Evolutionary conservation across 2,888 invertebrate species (phyloP), one percentile per base, ranked within the genome.

Genomic region (Andrena hattorfiana): DNA sequence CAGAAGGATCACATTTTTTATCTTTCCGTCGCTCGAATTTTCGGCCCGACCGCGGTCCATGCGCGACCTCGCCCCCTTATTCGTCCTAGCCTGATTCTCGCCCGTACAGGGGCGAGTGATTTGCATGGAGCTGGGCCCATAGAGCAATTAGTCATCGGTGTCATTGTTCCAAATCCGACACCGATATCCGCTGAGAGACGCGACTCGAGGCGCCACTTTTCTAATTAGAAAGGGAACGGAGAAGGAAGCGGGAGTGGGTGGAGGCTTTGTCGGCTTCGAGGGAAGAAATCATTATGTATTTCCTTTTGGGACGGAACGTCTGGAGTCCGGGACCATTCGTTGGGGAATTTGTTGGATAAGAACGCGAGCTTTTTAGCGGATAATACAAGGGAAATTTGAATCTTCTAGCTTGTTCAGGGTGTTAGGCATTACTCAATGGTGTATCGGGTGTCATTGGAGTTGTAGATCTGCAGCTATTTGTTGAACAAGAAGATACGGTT

Each of bases 91-190:
- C 54, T 54, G 28, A 26, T 26, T 35, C 28, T 63, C 26, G 35
- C 2, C 66, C 51, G 35, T 49, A 13, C 62, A 59, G 26, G 20
- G 56, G 32, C 63, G 67, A 30, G 72, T 75, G 88, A 90, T 90
- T 89, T 87, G 85, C 87, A 84, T 81, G 85, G 81, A 74, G 76
- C 66, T 60, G 85, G 70, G 54, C 49, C 26, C 23, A 56, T 30
- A 20, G 30, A 67, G 81, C 78, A 87, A 87, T 87, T 87, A 87
- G 75, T 87, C 87, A 87, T 87, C 81, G 23, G 75, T 62, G 60
- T 84, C 77, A 76, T 85, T 85, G 80, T 71, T 66, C 56, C 16
- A 56, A 83, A 84, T 77, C 23, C 77, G 84, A 84, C 63, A 73
- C 84, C 76, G 76, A 76, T 84, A 73, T 80, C 83, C 83, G 83